A percentile compares a stretch with the other conserved stretches of the same genome.
These are phyloP conservation scores for Nomia melanderi DNA, from an alignment of 1,140 invertebrate species.

Conservation along the genomic window DNA sequence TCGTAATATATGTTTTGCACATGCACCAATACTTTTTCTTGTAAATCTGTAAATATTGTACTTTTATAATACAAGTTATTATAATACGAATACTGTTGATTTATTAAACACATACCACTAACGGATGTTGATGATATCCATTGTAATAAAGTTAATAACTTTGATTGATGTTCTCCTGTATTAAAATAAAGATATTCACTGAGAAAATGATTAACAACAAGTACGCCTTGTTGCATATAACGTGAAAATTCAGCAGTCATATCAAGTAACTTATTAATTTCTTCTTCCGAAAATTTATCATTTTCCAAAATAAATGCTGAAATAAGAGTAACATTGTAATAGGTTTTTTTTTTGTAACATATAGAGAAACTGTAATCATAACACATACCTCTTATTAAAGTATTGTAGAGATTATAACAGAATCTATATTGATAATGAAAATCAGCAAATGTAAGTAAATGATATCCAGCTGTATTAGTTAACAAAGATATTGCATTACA, in stretches of 20 bases:
- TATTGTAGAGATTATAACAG: slow-evolving; percentile 76
- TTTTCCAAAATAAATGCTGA: slow-evolving; percentile 74
- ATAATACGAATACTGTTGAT: slow-evolving; percentile 5
- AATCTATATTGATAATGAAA: slow-evolving; percentile 77
- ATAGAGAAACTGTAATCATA: not conserved
- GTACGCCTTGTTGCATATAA: slow-evolving; percentile 78
- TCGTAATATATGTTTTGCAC: slow-evolving; percentile 3
- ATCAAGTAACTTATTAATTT: slow-evolving; percentile 71
- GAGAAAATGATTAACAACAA: slow-evolving; percentile 74
- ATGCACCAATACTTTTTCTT: slow-evolving; percentile 61
- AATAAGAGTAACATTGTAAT: slow-evolving; percentile 29
- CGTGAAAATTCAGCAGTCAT: slow-evolving; percentile 72
- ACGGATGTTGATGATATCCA: slow-evolving; percentile 72
- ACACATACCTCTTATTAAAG: slow-evolving; percentile 69
- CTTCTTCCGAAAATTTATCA: slow-evolving; percentile 65
- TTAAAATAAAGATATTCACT: slow-evolving; percentile 72
- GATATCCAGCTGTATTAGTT: slow-evolving; percentile 73
- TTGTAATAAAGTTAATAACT: slow-evolving; percentile 70
- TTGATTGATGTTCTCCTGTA: slow-evolving; percentile 65
- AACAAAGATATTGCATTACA: slow-evolving; percentile 75
- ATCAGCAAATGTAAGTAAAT: slow-evolving; percentile 74
- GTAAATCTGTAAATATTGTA: slow-evolving; percentile 62
- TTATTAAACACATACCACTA: slow-evolving; percentile 56
- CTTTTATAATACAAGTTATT: not conserved
- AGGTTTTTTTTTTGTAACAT: not conserved